Conservation (phyloP, 2,113 vertebrate genomes). For the rat (Rattus norvegicus) region GRCr8 NC_086034.1:84324001-84324500, state of each 20-base stretch:
- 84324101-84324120: not conserved
- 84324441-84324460: no score
- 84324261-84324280: not conserved
- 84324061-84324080: not conserved
- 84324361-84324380: no score
- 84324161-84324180: no score
- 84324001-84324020: rapidly evolving
- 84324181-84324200: not conserved
- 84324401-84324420: not conserved
- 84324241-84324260: not conserved
- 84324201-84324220: not conserved
- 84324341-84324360: no score
- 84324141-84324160: not conserved
- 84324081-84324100: not conserved
- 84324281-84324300: not conserved
- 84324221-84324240: no score
- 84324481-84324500: not conserved
- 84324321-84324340: not conserved
- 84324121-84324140: not conserved
- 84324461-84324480: no score
- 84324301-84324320: not conserved
- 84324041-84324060: no score
- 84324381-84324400: not conserved
- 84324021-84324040: not conserved
- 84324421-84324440: not conserved